Conservation (phyloP, 2,113 vertebrate species). For the Etia nguti region DNA sequence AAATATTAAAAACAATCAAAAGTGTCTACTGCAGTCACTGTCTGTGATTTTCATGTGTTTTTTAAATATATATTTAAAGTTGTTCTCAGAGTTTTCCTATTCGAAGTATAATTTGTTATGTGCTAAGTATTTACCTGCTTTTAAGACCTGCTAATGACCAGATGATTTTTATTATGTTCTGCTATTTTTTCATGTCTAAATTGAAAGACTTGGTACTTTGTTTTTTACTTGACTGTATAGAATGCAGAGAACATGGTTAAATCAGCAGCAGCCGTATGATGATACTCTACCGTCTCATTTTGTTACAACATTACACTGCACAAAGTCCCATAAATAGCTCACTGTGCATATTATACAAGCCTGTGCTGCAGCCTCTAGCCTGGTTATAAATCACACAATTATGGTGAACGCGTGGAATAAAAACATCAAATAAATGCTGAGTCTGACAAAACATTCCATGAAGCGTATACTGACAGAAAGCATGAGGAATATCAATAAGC, state of each 20-base stretch:
- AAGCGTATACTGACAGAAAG: background rate
- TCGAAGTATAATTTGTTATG: background rate
- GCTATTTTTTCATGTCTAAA: background rate
- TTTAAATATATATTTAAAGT: background rate
- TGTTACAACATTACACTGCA: background rate
- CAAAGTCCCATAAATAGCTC: constrained; percentile 11
- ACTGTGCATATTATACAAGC: background rate
- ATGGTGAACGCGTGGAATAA: background rate
- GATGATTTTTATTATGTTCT: background rate
- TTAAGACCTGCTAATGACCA: background rate
- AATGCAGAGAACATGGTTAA: background rate
- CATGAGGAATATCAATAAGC: constrained; percentile 8
- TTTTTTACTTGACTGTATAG: background rate
- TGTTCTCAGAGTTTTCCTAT: background rate
- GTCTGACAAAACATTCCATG: background rate
- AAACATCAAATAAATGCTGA: background rate
- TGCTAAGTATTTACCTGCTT: background rate
- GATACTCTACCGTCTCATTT: background rate
- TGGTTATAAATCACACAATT: constrained; percentile 9
- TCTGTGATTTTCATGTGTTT: background rate
- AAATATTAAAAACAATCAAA: background rate
- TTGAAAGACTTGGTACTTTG: background rate
- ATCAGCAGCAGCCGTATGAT: background rate
- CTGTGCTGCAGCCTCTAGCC: background rate
- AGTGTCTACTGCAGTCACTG: background rate